These are phyloP conservation scores for Chromis chromis DNA, from an alignment of 2,797 vertebrate species.

Conservation along the genomic window DNA sequence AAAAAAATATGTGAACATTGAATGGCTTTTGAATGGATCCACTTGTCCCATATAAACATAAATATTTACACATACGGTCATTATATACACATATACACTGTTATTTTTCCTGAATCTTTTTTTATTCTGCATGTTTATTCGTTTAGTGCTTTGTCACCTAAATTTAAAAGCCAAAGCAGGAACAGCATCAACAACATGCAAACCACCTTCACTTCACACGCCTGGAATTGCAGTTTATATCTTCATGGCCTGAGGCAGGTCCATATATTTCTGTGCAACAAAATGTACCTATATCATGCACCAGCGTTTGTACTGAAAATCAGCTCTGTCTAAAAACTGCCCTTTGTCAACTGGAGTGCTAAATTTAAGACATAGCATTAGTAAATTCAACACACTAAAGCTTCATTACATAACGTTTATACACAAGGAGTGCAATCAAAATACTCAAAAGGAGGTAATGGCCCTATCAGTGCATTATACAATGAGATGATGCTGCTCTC, in stretches of 20 bases:
- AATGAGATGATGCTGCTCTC: slow-evolving; percentile 62
- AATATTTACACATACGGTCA: neutral
- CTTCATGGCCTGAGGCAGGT: neutral
- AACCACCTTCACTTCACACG: neutral
- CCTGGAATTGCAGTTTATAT: neutral
- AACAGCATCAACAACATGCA: neutral
- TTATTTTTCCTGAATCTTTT: neutral
- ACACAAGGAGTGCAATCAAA: slow-evolving; percentile 21
- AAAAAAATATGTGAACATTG: neutral
- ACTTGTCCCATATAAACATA: neutral
- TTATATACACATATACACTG: neutral
- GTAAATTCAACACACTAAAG: slow-evolving; percentile 13
- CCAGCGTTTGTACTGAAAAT: neutral
- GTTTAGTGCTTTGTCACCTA: slow-evolving; percentile 4
- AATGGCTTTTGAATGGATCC: neutral
- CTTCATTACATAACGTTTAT: slow-evolving; percentile 24
- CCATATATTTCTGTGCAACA: neutral
- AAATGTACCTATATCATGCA: neutral
- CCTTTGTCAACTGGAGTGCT: neutral
- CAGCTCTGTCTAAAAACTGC: neutral
- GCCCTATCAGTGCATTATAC: slow-evolving; percentile 37
- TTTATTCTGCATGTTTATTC: neutral
- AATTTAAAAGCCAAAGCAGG: neutral
- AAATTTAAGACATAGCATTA: neutral
- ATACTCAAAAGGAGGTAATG: slow-evolving; percentile 36